Conservation (phyloP, 2,113 vertebrate genomes). For the Nettapus auritus region DNA sequence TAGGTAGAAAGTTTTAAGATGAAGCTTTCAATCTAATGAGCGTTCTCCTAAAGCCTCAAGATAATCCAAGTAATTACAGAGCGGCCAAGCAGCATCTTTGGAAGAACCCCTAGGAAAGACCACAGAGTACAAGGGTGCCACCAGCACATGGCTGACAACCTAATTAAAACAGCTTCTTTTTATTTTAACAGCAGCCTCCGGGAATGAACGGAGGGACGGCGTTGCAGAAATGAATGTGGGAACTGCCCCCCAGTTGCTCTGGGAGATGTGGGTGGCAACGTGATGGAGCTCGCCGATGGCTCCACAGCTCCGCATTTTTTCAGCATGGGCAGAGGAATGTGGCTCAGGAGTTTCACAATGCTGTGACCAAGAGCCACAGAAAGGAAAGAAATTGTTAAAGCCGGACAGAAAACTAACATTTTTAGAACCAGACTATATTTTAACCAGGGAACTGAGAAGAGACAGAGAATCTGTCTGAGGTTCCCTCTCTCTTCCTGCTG, state of each 20-base stretch:
- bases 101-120: neutral
- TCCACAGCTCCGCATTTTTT: neutral
- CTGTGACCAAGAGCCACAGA: neutral
- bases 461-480: neutral
- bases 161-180: neutral
- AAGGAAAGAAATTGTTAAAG: conserved; percentile 6
- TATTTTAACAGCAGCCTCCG: neutral
- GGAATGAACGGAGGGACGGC: neutral
- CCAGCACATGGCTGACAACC: neutral
- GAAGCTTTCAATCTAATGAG: neutral
- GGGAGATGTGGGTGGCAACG: conserved; percentile 1
- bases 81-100: neutral
- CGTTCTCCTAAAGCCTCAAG: neutral
- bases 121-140: neutral
- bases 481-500: neutral
- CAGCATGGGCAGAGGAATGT: neutral
- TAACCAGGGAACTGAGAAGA: neutral
- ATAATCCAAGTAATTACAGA: neutral
- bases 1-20: conserved; percentile 27
- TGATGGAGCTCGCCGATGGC: neutral
- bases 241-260: neutral
- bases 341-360: neutral
- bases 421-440: neutral
- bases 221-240: neutral
- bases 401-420: neutral